Conservation (phyloP, 2,888 invertebrate species). For the Habrosyne pyritoides region DNA sequence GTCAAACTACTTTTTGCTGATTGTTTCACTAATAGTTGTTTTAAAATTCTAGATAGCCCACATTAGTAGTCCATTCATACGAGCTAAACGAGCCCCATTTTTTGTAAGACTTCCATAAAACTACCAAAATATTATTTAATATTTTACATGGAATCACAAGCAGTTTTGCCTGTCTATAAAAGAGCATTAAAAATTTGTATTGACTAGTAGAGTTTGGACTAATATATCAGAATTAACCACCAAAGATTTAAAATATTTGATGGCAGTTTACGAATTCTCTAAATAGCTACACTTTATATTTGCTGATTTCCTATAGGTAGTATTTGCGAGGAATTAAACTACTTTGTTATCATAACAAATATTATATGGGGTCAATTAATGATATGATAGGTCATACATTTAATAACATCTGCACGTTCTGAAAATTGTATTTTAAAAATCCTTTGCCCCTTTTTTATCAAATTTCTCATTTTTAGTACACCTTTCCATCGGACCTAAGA, state of each 20-base stretch:
- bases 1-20: background rate
- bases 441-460: background rate
- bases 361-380: slow-evolving; percentile 17
- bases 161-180: too few relatives aligned
- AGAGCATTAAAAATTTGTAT: background rate
- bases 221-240: slow-evolving; percentile 47
- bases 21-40: background rate
- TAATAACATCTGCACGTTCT: background rate
- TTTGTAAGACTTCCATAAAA: too few relatives aligned
- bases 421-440: background rate
- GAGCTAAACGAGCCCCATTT: background rate
- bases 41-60: background rate
- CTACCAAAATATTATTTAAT: too few relatives aligned
- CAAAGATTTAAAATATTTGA: slow-evolving; percentile 54
- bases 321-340: slow-evolving; percentile 7
- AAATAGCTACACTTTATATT: background rate
- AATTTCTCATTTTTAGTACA: too few relatives aligned
- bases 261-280: slow-evolving; percentile 31
- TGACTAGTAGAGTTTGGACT: background rate
- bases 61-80: too few relatives aligned
- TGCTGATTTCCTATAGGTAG: background rate
- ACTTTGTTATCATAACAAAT: slow-evolving; percentile 19
- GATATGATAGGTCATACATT: slow-evolving; percentile 9
- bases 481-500: background rate
- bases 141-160: too few relatives aligned